A percentile compares a stretch with the other conserved stretches of the same genome.
Evolutionary conservation across 1,140 invertebrate genomes (phyloP).

Genomic region (Microplitis demolitor): DNA sequence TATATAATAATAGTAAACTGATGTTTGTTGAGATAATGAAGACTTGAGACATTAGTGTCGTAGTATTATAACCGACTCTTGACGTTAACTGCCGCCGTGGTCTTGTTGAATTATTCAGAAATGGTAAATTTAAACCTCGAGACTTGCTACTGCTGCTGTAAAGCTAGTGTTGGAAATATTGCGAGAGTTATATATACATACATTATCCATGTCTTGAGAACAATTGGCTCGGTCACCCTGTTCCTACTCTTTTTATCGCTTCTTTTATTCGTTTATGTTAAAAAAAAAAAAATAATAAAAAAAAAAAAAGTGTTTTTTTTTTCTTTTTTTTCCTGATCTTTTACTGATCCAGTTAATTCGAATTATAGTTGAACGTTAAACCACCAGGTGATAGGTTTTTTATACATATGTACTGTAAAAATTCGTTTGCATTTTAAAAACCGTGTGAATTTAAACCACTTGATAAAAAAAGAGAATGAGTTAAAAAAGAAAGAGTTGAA

Average conservation of each 20-base stretch:
- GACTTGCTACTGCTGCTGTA: slow-evolving; percentile 7
- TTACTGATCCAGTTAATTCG: not conserved
- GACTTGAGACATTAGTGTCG: not conserved
- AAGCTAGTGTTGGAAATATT: not conserved
- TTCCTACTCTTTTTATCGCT: not conserved
- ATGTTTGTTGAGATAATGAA: slow-evolving; percentile 1
- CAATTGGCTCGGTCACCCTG: too few species aligned
- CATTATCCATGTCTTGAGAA: too few species aligned
- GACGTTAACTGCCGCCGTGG: not conserved
- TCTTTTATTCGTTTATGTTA: not conserved
- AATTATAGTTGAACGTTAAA: not conserved
- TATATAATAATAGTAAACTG: not conserved
- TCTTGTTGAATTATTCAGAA: slow-evolving; percentile 32
- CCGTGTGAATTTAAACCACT: not conserved
- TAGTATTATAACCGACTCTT: not conserved
- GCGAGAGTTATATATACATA: not conserved
- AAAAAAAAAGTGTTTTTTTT: not conserved
- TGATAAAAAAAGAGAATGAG: not conserved
- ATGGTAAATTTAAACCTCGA: slow-evolving; percentile 22
- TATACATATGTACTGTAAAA: slow-evolving; percentile 5
- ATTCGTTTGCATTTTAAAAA: slow-evolving; percentile 30
- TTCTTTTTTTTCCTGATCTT: not conserved
- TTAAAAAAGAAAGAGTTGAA: not conserved
- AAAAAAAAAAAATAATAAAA: too few species aligned
- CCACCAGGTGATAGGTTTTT: not conserved